Evolutionary conservation across 2,797 vertebrate species (phyloP).

Genomic region (Astyanax mexicanus): DNA sequence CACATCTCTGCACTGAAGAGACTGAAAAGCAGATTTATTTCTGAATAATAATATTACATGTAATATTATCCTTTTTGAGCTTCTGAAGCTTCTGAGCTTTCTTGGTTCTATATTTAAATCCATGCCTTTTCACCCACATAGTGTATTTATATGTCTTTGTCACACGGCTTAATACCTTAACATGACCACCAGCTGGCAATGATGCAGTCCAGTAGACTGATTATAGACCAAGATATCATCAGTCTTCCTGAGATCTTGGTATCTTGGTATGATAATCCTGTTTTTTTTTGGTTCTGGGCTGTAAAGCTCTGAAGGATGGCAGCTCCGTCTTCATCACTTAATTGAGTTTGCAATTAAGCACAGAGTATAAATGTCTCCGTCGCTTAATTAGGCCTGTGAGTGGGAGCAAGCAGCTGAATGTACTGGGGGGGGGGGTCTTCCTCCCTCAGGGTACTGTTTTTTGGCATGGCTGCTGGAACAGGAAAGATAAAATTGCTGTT

Average conservation of each 20-base stretch:
- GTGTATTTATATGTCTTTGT: too few relatives aligned
- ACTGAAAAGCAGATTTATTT: too few relatives aligned
- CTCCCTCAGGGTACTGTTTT: conserved; percentile 48
- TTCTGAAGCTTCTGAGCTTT: too few relatives aligned
- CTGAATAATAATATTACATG: too few relatives aligned
- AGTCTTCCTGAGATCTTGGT: conserved; percentile 25
- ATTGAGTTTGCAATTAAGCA: conserved; percentile 52
- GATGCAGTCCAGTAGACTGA: not conserved
- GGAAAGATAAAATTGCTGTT: conserved; percentile 14
- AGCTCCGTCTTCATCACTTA: conserved; percentile 44
- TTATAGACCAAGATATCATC: not conserved
- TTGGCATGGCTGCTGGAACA: conserved; percentile 41
- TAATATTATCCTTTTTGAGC: too few relatives aligned
- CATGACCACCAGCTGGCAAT: too few relatives aligned
- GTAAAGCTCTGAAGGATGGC: not conserved
- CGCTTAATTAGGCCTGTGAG: conserved; percentile 66
- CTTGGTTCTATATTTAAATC: too few relatives aligned
- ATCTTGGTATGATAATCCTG: too few relatives aligned
- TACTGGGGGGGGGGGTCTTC: conserved; percentile 57
- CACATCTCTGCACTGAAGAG: too few relatives aligned
- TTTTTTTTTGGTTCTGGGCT: conserved; percentile 16
- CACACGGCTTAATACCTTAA: too few relatives aligned
- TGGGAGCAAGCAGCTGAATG: conserved; percentile 31
- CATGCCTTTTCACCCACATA: too few relatives aligned
- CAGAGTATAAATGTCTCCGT: conserved; percentile 60